Conservation (phyloP, 2,888 invertebrate genomes). For the Acanthopleura granulata region DNA sequence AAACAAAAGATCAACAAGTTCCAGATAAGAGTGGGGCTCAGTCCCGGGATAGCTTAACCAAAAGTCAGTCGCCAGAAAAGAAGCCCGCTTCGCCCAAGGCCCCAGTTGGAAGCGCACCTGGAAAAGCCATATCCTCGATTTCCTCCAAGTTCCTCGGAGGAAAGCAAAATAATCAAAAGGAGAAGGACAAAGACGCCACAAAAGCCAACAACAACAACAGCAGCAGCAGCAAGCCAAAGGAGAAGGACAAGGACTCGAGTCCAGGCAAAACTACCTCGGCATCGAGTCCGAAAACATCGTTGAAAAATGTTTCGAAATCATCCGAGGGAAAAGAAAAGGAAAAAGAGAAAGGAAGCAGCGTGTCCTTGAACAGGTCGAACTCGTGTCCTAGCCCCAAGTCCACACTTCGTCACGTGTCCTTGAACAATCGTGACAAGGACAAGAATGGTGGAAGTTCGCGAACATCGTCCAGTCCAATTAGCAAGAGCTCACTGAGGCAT, state of each 20-base stretch:
- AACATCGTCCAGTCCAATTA: background rate
- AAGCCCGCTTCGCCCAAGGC: constrained; percentile 12
- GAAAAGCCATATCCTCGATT: constrained; percentile 4
- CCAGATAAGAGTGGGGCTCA: constrained; percentile 1
- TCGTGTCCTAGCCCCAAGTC: constrained; percentile 3
- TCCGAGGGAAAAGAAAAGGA: constrained; percentile 23
- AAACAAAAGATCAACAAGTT: constrained; percentile 16
- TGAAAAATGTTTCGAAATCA: constrained; percentile 6
- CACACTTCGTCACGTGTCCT: background rate
- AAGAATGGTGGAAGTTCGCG: background rate
- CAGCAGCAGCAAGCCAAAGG: constrained; percentile 24
- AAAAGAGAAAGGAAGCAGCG: constrained; percentile 20
- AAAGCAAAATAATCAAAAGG: constrained; percentile 10
- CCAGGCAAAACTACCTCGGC: background rate
- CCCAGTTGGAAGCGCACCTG: background rate
- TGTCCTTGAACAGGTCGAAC: constrained; percentile 11
- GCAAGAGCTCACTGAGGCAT: background rate
- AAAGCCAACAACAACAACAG: constrained; percentile 21
- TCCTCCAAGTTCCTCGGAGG: constrained; percentile 4
- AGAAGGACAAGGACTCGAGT: background rate
- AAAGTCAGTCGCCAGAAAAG: constrained; percentile 18
- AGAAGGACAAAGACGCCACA: constrained; percentile 6
- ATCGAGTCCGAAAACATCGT: background rate
- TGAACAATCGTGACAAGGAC: constrained; percentile 5
- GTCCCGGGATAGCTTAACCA: background rate